phyloP scores from a whole-genome alignment of 2,797 vertebrate species.

The Telmatherina bonti region DNA sequence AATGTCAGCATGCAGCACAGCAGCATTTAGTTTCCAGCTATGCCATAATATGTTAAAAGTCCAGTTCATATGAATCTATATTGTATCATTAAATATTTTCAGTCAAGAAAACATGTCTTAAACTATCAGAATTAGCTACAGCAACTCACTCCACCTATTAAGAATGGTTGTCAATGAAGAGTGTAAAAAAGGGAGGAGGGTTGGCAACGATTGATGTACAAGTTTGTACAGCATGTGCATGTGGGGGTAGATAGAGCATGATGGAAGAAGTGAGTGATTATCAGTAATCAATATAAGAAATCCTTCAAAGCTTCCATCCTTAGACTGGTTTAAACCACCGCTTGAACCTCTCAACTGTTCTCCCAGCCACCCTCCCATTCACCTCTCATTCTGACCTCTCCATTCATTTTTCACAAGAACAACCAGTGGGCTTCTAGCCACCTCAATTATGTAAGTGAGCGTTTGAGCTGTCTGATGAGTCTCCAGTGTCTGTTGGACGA shows the following conservation, averaged over 20 bases:
- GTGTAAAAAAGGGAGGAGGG: not conserved
- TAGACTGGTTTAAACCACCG: constrained; percentile 50
- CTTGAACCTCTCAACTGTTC: constrained; percentile 35
- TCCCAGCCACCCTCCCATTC: constrained; percentile 28
- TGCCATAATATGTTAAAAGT: constrained; percentile 17
- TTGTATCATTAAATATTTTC: constrained; percentile 9
- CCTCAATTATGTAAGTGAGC: constrained; percentile 70
- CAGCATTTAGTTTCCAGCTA: constrained; percentile 27
- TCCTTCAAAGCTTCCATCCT: constrained; percentile 57
- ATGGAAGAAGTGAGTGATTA: constrained; percentile 63
- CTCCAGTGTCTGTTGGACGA: constrained; percentile 52
- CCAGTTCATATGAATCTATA: too few relatives aligned
- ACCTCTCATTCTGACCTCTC: constrained; percentile 38
- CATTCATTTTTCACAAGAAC: constrained; percentile 58
- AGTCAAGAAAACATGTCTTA: constrained; percentile 26
- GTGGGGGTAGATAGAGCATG: constrained; percentile 33
- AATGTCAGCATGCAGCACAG: constrained; percentile 14
- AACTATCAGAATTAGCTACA: constrained; percentile 22
- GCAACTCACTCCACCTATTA: constrained; percentile 27
- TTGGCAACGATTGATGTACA: constrained; percentile 39
- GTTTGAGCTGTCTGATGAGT: constrained; percentile 58
- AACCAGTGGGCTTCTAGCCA: constrained; percentile 57
- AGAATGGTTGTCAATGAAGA: constrained; percentile 27
- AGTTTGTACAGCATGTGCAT: constrained; percentile 20
- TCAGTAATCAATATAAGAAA: constrained; percentile 79